Evolutionary conservation across 2,797 vertebrate genomes (phyloP).

Genomic region (Lutjanus campechanus): DNA sequence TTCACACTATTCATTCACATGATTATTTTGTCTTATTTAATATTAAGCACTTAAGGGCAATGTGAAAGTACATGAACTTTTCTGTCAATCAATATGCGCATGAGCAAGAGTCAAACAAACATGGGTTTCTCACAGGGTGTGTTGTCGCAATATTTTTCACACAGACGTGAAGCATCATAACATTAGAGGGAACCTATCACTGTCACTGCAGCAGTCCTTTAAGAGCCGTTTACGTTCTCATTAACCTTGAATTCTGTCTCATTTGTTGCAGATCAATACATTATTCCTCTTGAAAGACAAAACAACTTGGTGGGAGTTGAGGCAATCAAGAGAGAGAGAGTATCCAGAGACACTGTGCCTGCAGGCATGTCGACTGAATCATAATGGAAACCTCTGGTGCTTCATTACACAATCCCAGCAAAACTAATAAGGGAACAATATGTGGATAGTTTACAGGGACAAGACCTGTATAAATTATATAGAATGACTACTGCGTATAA

Average conservation of each 20-base stretch:
- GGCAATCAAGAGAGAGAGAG: conserved; percentile 33
- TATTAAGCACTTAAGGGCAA: too few relatives aligned
- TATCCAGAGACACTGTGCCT: conserved; percentile 40
- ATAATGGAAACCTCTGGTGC: conserved; percentile 47
- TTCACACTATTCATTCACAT: too few relatives aligned
- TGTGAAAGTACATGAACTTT: too few relatives aligned
- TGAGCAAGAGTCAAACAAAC: neutral
- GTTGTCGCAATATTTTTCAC: neutral
- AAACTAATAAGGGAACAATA: conserved; percentile 44
- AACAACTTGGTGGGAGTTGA: conserved; percentile 24
- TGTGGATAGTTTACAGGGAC: conserved; percentile 46
- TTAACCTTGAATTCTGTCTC: conserved; percentile 45
- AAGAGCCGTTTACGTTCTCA: conserved; percentile 30
- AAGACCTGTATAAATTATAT: conserved; percentile 49
- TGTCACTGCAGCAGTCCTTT: conserved; percentile 10
- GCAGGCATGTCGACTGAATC: conserved; percentile 52
- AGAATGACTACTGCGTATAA: conserved; percentile 36
- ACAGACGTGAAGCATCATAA: neutral
- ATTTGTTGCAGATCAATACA: conserved; percentile 52
- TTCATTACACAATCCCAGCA: conserved; percentile 63
- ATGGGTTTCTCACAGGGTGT: neutral
- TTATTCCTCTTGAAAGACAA: conserved; percentile 52
- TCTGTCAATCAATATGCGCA: too few relatives aligned
- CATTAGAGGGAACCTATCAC: neutral
- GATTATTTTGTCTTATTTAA: too few relatives aligned